Conservation (phyloP, 2,113 vertebrate genomes). For the Gambusia affinis region DNA sequence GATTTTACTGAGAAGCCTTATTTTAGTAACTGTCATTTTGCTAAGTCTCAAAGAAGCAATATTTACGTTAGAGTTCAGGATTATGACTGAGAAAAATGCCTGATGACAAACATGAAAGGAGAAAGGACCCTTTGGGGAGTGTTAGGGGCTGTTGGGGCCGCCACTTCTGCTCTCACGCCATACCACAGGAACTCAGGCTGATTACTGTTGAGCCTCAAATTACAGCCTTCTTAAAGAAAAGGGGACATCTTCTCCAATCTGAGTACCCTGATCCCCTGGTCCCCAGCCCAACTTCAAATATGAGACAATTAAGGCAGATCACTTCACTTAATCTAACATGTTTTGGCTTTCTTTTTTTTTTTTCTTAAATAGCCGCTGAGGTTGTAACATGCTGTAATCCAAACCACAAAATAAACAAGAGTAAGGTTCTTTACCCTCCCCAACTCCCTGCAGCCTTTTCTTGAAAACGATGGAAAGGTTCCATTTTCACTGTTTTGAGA, state of each 20-base stretch:
- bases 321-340: slow-evolving; percentile 62
- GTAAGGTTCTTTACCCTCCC: neutral
- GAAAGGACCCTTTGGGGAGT: slow-evolving; percentile 52
- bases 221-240: slow-evolving; percentile 72
- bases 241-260: slow-evolving; percentile 69
- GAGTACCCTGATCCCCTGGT: slow-evolving; percentile 46
- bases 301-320: slow-evolving; percentile 69
- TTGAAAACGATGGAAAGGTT: neutral
- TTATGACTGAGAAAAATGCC: slow-evolving; percentile 51
- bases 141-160: slow-evolving; percentile 61
- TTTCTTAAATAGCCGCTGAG: slow-evolving; percentile 40
- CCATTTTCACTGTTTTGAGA: slow-evolving; percentile 64
- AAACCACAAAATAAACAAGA: slow-evolving; percentile 53
- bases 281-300: slow-evolving; percentile 53
- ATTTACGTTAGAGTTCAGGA: slow-evolving; percentile 51
- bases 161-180: slow-evolving; percentile 67
- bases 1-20: slow-evolving; percentile 35
- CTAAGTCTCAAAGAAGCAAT: slow-evolving; percentile 42
- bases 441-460: neutral
- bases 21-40: slow-evolving; percentile 51
- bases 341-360: slow-evolving; percentile 32
- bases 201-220: slow-evolving; percentile 78
- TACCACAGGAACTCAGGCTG: slow-evolving; percentile 71
- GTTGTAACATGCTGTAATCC: slow-evolving; percentile 51
- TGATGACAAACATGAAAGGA: slow-evolving; percentile 60